phyloP scores from a whole-genome alignment of 2,888 invertebrate species.

The Andrena dorsata region DNA sequence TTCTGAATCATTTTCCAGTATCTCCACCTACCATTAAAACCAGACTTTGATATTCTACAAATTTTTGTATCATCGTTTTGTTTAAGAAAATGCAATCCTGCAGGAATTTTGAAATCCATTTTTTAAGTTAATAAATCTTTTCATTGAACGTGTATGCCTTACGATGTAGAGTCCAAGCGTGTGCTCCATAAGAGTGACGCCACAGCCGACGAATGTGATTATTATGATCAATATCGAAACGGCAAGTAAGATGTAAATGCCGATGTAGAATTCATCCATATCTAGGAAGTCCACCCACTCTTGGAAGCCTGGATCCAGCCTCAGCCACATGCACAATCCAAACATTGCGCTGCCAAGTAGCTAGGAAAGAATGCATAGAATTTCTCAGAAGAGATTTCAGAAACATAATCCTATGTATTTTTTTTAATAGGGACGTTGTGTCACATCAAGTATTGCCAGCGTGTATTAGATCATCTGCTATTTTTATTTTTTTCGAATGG shows the following conservation, averaged over 20 bases:
- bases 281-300: slow-evolving; percentile 93
- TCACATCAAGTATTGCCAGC: no score
- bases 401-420: neutral
- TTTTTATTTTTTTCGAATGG: no score
- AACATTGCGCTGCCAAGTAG: slow-evolving; percentile 92
- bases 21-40: no score
- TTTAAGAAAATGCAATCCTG: no score
- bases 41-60: no score
- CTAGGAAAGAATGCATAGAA: slow-evolving; percentile 79
- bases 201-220: slow-evolving; percentile 92
- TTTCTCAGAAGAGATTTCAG: slow-evolving; percentile 8
- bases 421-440: neutral
- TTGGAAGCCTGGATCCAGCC: slow-evolving; percentile 92
- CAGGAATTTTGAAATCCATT: no score
- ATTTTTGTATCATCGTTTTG: no score
- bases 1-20: no score
- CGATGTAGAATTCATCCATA: slow-evolving; percentile 92
- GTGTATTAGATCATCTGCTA: no score
- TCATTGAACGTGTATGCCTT: slow-evolving; percentile 84
- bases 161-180: slow-evolving; percentile 89
- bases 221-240: slow-evolving; percentile 90
- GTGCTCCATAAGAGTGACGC: slow-evolving; percentile 93
- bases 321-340: slow-evolving; percentile 92
- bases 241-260: slow-evolving; percentile 92
- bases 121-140: neutral